These are phyloP conservation scores for Drosophila diplacantha DNA, from an alignment of 2,888 invertebrate genomes.

Conservation along the genomic window DNA sequence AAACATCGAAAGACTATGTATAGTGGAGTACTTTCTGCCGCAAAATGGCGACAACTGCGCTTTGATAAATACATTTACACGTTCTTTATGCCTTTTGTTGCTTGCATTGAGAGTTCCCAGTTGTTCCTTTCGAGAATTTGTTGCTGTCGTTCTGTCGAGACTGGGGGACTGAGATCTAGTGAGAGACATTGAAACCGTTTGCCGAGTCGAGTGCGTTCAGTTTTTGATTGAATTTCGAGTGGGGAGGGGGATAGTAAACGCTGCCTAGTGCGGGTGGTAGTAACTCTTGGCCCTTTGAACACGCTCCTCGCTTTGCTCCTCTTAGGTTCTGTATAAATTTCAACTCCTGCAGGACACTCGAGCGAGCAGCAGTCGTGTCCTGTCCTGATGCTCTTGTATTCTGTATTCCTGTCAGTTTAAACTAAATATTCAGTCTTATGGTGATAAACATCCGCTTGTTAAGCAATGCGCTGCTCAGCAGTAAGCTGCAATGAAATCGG, in stretches of 20 bases:
- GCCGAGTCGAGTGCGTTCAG: constrained; percentile 36
- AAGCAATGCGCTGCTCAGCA: constrained; percentile 76
- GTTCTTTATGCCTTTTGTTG: constrained; percentile 3
- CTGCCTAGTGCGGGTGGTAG: constrained; percentile 25
- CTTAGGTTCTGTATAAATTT: constrained; percentile 21
- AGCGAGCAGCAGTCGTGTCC: constrained; percentile 22
- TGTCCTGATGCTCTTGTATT: constrained; percentile 16
- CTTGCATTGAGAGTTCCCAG: constrained; percentile 5
- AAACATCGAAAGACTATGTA: constrained; percentile 58
- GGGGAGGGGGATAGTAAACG: constrained; percentile 14
- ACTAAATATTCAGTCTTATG: constrained; percentile 78
- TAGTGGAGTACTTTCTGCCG: constrained; percentile 45
- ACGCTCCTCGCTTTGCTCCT: constrained; percentile 18
- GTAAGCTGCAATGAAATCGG: constrained; percentile 72
- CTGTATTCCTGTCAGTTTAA: constrained; percentile 61
- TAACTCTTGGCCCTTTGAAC: constrained; percentile 43
- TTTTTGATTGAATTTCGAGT: constrained; percentile 35
- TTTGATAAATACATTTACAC: constrained; percentile 29
- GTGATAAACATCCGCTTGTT: constrained; percentile 77
- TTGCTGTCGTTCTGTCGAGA: constrained; percentile 9
- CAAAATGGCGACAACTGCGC: constrained; percentile 53
- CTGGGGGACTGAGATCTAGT: constrained; percentile 27
- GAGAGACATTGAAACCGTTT: constrained; percentile 59
- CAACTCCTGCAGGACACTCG: constrained; percentile 18
- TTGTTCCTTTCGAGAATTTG: constrained; percentile 18